Evolutionary conservation across 2,113 vertebrate species (phyloP).

Genomic region (Tonatia bakeri): DNA sequence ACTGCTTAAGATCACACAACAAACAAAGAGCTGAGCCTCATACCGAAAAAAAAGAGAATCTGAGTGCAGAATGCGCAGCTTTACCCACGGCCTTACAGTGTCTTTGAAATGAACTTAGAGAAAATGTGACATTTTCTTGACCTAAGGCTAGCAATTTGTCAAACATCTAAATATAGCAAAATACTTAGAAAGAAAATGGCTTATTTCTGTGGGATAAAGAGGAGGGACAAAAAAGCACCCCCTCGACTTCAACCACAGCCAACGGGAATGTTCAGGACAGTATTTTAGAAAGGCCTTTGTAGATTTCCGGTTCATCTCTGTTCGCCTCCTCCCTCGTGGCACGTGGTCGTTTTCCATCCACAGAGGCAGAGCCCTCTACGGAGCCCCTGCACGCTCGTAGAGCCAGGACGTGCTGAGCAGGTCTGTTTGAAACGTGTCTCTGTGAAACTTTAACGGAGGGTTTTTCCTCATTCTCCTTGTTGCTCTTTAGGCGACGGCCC

Average conservation of each 20-base stretch:
- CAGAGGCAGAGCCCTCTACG: neutral
- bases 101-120: neutral
- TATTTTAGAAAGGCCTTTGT: neutral
- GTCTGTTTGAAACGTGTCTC: conserved; percentile 67
- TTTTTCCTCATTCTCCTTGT: conserved; percentile 68
- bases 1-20: neutral
- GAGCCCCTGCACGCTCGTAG: neutral
- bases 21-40: neutral
- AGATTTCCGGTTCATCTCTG: neutral
- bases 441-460: conserved; percentile 70
- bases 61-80: neutral
- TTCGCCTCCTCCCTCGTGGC: neutral
- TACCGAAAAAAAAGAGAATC: neutral
- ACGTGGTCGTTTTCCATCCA: neutral
- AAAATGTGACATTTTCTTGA: neutral
- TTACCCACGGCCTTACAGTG: neutral
- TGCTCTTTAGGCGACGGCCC: conserved; percentile 64
- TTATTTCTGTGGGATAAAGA: neutral
- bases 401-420: conserved; percentile 46
- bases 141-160: neutral
- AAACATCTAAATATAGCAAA: neutral
- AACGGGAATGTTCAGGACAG: neutral
- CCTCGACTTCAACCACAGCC: neutral
- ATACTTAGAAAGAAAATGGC: neutral
- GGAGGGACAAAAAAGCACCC: neutral